Conservation (phyloP, 1,140 invertebrate species). For the Drosophila oshimai region DNA sequence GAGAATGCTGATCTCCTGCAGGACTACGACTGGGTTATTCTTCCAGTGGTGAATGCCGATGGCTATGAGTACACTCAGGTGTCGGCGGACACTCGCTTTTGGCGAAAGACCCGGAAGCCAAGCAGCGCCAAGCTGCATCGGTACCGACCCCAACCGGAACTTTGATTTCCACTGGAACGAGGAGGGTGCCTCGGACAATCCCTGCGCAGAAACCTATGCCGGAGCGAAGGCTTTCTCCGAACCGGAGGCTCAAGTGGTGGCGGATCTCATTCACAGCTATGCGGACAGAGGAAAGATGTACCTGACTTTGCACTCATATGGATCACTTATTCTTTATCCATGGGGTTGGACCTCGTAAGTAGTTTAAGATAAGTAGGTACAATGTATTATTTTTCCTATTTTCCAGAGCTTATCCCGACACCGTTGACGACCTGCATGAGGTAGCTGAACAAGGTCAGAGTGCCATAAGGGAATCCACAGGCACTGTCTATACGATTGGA, state of each 20-base stretch:
- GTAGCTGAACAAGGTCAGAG: conserved; percentile 80
- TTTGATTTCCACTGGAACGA: conserved; percentile 87
- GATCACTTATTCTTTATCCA: conserved; percentile 87
- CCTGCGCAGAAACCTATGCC: conserved; percentile 87
- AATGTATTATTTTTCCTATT: background rate
- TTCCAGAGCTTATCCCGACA: conserved; percentile 67
- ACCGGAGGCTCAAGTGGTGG: conserved; percentile 84
- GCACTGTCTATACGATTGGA: conserved; percentile 85
- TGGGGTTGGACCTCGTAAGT: conserved; percentile 86
- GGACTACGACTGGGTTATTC: conserved; percentile 85
- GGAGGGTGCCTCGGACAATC: conserved; percentile 85
- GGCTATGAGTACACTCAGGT: conserved; percentile 70
- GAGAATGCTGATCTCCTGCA: conserved; percentile 82
- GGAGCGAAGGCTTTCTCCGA: conserved; percentile 89
- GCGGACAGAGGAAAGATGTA: conserved; percentile 85
- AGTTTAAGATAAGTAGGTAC: too few species aligned
- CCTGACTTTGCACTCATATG: conserved; percentile 87
- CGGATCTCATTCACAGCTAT: conserved; percentile 83
- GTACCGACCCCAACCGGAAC: conserved; percentile 87
- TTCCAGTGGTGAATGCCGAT: conserved; percentile 85
- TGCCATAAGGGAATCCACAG: conserved; percentile 83
- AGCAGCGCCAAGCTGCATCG: conserved; percentile 82
- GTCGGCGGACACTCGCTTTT: conserved; percentile 82
- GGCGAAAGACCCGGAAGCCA: conserved; percentile 83
- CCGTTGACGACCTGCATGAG: conserved; percentile 76